Base-by-base conservation (phyloP, 2,888 invertebrate species). In the Sesia bembeciformis region DNA sequence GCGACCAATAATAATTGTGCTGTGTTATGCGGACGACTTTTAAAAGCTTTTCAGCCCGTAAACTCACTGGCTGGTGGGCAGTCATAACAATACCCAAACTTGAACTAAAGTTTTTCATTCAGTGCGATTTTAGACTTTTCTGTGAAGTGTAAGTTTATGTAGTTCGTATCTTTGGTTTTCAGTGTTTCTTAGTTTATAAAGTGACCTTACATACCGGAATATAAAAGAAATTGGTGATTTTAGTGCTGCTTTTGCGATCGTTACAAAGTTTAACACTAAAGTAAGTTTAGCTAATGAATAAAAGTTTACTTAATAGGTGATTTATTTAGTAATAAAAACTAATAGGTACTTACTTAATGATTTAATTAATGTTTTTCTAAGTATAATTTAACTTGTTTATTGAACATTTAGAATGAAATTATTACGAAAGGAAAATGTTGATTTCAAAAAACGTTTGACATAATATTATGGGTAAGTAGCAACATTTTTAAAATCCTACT, bases 91-190 rank as follows among this genome's bases (percentile, higher is more conserved):
- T 53, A 42, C 42, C 42, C 40, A 53, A 58, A 56, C 57, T 55
- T 55, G 51, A 49, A 53, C 41, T 23, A 23, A 23, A 57, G 59
- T 59, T 61, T 56, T 53, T 23, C 23, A 23, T 54, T 57, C 55
- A 57, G 62, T 62, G 61, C 52, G 49, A 56, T 52, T 55, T 23
- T 53, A 49, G 55, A 53, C 58, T 71, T 72, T 74, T 67, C 61
- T 67, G 82, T 84, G 83, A 72, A 75, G 84, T 84, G 84, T 66
- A 73, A 79, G 76, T 78, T 81, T 70, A 70, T 23, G 43, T 7
- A n/a, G 7, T 43, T 60, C 58, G 57, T 61, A 67, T 76, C 76
- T 78, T 77, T 73, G 57, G 68, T 67, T 67, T 67, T 67, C 60
- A 72, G 72, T 75, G 71, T 46, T 46, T 8, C 46, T 46, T 57